These are phyloP conservation scores for Cyclopterus lumpus DNA, from an alignment of 2,797 vertebrate genomes.

Conservation along the genomic window DNA sequence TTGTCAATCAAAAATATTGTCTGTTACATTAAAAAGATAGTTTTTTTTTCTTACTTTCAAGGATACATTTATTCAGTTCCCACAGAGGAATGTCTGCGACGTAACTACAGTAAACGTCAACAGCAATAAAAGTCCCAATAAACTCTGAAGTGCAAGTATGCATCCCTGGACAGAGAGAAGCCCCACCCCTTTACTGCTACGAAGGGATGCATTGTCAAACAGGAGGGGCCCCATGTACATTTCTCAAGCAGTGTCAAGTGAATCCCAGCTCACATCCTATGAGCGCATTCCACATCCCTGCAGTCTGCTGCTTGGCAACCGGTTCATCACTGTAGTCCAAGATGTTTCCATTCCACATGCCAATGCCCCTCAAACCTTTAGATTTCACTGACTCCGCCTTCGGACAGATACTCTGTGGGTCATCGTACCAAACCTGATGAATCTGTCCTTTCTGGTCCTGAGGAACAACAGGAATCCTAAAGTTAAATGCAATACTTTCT, in stretches of 20 bases:
- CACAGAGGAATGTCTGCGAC: constrained; percentile 42
- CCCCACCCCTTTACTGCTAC: constrained; percentile 17
- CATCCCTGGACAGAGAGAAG: constrained; percentile 33
- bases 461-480: neutral
- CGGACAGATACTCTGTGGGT: constrained; percentile 90
- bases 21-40: constrained; percentile 4
- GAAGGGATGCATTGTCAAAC: constrained; percentile 63
- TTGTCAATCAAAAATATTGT: constrained; percentile 9
- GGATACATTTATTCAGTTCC: constrained; percentile 19
- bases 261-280: constrained; percentile 71
- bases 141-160: constrained; percentile 53
- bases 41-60: neutral
- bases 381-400: constrained; percentile 84
- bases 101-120: constrained; percentile 37
- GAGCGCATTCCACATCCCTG: constrained; percentile 92
- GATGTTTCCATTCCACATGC: constrained; percentile 95
- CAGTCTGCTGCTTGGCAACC: constrained; percentile 85
- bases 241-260: constrained; percentile 29
- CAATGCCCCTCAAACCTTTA: constrained; percentile 88
- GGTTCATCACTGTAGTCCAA: constrained; percentile 89
- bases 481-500: neutral
- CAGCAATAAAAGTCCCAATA: constrained; percentile 55
- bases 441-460: constrained; percentile 85
- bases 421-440: constrained; percentile 96
- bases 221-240: constrained; percentile 30